Conservation (phyloP, 1,140 invertebrate genomes). For the Nixonia krombeini region DNA sequence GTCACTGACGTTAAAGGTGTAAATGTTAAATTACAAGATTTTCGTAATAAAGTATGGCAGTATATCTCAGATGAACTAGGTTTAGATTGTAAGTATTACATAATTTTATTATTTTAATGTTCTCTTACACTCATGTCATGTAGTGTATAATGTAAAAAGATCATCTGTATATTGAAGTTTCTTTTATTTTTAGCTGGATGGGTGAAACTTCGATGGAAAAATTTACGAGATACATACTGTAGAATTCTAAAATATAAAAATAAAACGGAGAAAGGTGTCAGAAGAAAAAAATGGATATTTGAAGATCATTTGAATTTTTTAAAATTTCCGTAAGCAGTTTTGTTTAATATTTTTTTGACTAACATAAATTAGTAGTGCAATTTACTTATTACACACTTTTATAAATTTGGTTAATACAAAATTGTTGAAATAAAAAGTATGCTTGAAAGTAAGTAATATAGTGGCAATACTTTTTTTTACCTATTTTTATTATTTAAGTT, state of each 20-base stretch:
- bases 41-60: conserved; percentile 68
- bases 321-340: conserved; percentile 63
- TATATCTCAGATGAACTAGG: conserved; percentile 63
- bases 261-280: conserved; percentile 57
- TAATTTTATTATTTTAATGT: background rate
- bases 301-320: conserved; percentile 66
- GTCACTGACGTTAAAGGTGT: conserved; percentile 63
- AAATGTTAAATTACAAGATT: conserved; percentile 62
- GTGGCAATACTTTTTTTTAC: no score
- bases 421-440: no score
- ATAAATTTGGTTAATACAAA: no score
- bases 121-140: background rate
- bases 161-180: conserved; percentile 11
- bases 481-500: background rate
- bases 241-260: conserved; percentile 65
- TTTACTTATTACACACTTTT: no score
- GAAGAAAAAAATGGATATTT: conserved; percentile 69
- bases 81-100: conserved; percentile 58
- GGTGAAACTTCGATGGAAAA: conserved; percentile 67
- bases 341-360: no score
- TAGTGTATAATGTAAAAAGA: conserved; percentile 4
- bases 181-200: conserved; percentile 56
- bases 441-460: no score
- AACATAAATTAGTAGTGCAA: no score
- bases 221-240: conserved; percentile 66